Evolutionary conservation across 2,797 vertebrate species (phyloP), one percentile per base, ranked within the genome.

Genomic region (Vireo griseus): DNA sequence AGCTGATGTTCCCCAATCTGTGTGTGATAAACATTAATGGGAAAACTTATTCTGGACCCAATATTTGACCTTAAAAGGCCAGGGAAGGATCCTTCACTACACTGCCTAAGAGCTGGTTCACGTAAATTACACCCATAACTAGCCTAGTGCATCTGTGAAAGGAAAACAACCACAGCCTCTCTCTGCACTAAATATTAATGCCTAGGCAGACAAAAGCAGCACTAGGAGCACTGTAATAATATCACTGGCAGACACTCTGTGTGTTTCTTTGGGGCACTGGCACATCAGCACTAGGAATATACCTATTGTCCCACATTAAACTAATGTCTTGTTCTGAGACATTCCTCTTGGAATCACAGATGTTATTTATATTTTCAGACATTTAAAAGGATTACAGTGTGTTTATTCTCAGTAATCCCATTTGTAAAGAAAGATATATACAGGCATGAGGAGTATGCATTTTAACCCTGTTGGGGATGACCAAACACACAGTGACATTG

Each of bases 321-420:
- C 80, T 95, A 92, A 88, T 76, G 88, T 84, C 86, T 91, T 91
- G 81, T 92, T 88, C 74, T 26, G 22, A 96, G 63, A 72, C 5
- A 8, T 71, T 88, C 88, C 78, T 74, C 14, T 66, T 75, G 75
- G 89, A 96, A 75, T 92, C 7, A 7, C 82, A 92, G 83, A 94
- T 72, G 81, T 96, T 92, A 95, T 75, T 96, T 94, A 90, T 96
- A 88, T 88, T 95, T 95, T 95, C 69, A 91, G 93, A 57, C 71
- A 69, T 58, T 61, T 95, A 95, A 93, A 91, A 82, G 76, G 74
- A 94, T 97, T 94, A 94, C 96, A 88, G 86, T 37, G 79, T 84
- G 77, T 76, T 94, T 97, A 93, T 95, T 97, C 94, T 89, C 93
- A 74, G 87, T 95, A 96, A 92, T 90, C 90, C 83, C 87, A 93